phyloP scores from a whole-genome alignment of 2,888 invertebrate genomes.

The Cephus rjabovi region DNA sequence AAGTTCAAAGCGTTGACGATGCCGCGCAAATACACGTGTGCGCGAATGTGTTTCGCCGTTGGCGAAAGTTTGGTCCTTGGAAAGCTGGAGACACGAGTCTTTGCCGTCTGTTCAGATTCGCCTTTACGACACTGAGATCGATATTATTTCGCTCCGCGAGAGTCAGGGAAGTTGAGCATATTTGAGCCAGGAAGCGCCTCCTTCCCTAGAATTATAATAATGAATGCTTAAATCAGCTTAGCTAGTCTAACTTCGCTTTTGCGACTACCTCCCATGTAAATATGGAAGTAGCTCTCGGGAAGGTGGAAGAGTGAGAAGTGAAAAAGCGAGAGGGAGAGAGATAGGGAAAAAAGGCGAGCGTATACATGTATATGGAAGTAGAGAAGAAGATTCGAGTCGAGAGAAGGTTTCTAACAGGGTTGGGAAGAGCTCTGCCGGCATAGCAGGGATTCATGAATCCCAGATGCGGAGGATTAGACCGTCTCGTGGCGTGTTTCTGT shows the following conservation, averaged over 20 bases:
- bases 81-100: too few species aligned
- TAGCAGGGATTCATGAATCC: slow-evolving; percentile 60
- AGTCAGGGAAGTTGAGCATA: slow-evolving; percentile 43
- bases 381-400: background rate
- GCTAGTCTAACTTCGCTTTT: slow-evolving; percentile 61
- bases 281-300: slow-evolving; percentile 60
- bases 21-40: too few species aligned
- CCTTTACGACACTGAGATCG: slow-evolving; percentile 11
- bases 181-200: slow-evolving; percentile 43
- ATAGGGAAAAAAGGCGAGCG: background rate
- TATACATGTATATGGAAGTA: background rate
- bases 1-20: too few species aligned
- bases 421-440: slow-evolving; percentile 16
- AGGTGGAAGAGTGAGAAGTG: slow-evolving; percentile 29
- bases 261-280: slow-evolving; percentile 61
- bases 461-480: slow-evolving; percentile 62
- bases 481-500: slow-evolving; percentile 52
- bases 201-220: slow-evolving; percentile 64
- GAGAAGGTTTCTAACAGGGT: too few species aligned
- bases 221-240: slow-evolving; percentile 66
- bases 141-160: slow-evolving; percentile 19
- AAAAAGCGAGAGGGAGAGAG: slow-evolving; percentile 32
- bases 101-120: background rate
- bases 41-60: too few species aligned
- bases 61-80: too few species aligned